Evolutionary conservation across 2,888 invertebrate species (phyloP).

Genomic region (Archaeoteleia sp.): DNA sequence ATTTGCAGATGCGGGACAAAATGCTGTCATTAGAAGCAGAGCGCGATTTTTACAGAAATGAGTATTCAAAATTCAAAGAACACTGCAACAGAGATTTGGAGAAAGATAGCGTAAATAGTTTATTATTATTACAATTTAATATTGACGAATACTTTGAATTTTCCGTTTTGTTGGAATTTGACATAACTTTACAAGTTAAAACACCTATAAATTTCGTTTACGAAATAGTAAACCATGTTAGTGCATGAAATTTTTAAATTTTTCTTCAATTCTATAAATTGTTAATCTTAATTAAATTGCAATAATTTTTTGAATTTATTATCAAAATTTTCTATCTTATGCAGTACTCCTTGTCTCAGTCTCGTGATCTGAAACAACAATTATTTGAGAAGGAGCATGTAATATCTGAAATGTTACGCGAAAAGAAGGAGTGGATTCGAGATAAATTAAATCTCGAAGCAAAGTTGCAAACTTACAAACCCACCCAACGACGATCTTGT

Average conservation of each 20-base stretch:
- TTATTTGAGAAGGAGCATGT: conserved; percentile 73
- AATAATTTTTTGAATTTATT: conserved; percentile 9
- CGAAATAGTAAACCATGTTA: too few species aligned
- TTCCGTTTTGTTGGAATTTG: too few species aligned
- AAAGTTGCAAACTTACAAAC: conserved; percentile 67
- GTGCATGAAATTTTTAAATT: too few species aligned
- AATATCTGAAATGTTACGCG: conserved; percentile 72
- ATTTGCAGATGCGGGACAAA: conserved; percentile 56
- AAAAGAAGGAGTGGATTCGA: conserved; percentile 72
- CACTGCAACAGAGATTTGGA: conserved; percentile 68
- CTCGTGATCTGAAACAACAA: conserved; percentile 67
- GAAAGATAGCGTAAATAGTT: conserved; percentile 66
- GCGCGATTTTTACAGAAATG: conserved; percentile 76
- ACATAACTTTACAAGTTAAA: too few species aligned
- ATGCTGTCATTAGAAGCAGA: conserved; percentile 74
- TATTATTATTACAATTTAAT: conserved; percentile 11
- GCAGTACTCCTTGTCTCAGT: conserved; percentile 60
- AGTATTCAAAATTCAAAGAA: conserved; percentile 75
- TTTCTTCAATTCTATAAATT: too few species aligned
- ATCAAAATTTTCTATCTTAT: conserved; percentile 45
- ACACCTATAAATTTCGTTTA: too few species aligned
- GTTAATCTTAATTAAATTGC: too few species aligned
- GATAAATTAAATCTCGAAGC: conserved; percentile 75
- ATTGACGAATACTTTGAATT: too few species aligned
- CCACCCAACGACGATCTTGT: conserved; percentile 55